Conservation (phyloP, 2,797 vertebrate species). For the Propithecus perrieri region DNA sequence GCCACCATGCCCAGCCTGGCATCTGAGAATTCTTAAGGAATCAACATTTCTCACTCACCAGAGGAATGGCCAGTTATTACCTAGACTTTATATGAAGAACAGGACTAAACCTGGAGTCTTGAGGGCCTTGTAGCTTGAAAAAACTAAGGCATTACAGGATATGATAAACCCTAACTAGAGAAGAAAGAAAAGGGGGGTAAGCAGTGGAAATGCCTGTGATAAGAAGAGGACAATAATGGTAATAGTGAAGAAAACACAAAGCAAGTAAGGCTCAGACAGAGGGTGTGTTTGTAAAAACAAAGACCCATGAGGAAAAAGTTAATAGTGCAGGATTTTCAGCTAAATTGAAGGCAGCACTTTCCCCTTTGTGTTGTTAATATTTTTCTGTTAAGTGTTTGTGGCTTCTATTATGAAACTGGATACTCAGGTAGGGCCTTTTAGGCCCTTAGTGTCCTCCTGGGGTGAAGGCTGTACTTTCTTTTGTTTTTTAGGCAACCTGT, state of each 20-base stretch:
- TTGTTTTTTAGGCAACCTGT: neutral
- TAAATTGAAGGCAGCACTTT: neutral
- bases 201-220: neutral
- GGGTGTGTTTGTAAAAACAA: neutral
- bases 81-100: neutral
- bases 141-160: neutral
- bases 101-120: neutral
- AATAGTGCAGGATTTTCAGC: neutral
- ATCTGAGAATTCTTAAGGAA: neutral
- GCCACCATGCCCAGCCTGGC: neutral
- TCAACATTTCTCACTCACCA: neutral
- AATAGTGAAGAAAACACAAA: conserved; percentile 6
- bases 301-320: neutral
- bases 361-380: neutral
- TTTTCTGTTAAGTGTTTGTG: neutral
- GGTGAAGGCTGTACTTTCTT: neutral
- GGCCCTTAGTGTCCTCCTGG: neutral
- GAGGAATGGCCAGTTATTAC: neutral
- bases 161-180: neutral
- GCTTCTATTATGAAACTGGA: neutral
- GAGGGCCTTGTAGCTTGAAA: neutral
- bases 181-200: neutral
- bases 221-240: neutral
- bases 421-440: neutral
- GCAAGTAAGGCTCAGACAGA: neutral